phyloP scores from a whole-genome alignment of 2,888 invertebrate species.

The Eupithecia subumbrata region DNA sequence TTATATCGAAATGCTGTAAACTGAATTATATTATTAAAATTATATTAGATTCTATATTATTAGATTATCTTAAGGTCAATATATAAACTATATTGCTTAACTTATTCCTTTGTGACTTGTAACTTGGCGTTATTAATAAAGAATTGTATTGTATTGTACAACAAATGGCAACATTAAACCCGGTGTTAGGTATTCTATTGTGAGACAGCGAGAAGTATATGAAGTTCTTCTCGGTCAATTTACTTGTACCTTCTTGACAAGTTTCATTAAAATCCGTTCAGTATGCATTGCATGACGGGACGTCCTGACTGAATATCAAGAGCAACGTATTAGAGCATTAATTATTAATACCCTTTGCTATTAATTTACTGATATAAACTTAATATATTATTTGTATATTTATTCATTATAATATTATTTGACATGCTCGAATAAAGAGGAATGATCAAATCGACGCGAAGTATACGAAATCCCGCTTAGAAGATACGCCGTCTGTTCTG shows the following conservation, averaged over 20 bases:
- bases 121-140: no score
- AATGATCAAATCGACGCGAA: neutral
- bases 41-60: no score
- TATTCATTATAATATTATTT: neutral
- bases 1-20: no score
- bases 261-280: no score
- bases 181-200: neutral
- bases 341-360: neutral
- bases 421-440: neutral
- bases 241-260: no score
- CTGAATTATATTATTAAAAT: no score
- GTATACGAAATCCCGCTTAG: neutral
- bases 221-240: neutral
- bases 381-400: no score
- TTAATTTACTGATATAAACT: neutral
- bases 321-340: neutral
- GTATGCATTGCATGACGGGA: neutral
- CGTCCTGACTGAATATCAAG: neutral
- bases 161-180: neutral
- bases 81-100: no score
- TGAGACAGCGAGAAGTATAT: neutral
- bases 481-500: neutral
- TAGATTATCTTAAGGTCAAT: no score
- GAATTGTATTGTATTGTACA: no score
- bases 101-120: no score